A percentile compares a stretch with the other conserved stretches of the same genome.
Conservation (phyloP, 1,140 invertebrate species). For the Heliothis virescens region DNA sequence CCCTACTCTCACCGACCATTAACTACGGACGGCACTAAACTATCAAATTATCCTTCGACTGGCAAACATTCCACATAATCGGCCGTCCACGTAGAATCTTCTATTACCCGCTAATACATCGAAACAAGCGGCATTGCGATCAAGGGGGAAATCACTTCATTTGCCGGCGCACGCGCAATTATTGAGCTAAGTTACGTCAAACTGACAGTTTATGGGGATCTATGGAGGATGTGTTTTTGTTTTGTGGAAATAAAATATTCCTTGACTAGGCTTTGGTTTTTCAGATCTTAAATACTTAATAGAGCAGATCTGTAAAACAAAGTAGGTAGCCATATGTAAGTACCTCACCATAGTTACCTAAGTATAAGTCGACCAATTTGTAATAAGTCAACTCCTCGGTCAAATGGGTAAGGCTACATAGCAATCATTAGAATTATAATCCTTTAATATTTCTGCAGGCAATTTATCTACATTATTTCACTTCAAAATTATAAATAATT, state of each 20-base stretch:
- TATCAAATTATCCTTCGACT: slow-evolving; percentile 63
- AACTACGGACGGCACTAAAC: slow-evolving; percentile 35
- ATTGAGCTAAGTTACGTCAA: slow-evolving; percentile 57
- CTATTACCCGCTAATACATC: slow-evolving; percentile 66
- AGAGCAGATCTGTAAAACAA: too few relatives aligned
- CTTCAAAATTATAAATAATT: slow-evolving; percentile 17
- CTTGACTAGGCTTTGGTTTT: too few relatives aligned
- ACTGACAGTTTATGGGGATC: slow-evolving; percentile 54
- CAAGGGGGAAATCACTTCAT: slow-evolving; percentile 71
- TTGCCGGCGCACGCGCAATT: slow-evolving; percentile 58
- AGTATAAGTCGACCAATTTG: background rate
- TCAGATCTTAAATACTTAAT: too few relatives aligned
- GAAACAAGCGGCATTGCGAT: slow-evolving; percentile 62
- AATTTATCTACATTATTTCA: slow-evolving; percentile 24
- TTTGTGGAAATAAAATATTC: too few relatives aligned
- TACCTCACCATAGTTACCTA: background rate
- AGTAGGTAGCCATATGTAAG: too few relatives aligned
- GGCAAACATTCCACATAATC: slow-evolving; percentile 61
- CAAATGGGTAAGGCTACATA: slow-evolving; percentile 27
- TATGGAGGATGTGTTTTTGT: background rate
- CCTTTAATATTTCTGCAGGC: slow-evolving; percentile 26
- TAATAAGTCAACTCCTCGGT: slow-evolving; percentile 34
- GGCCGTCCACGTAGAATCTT: slow-evolving; percentile 58
- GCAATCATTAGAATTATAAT: slow-evolving; percentile 18
- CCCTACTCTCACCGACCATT: slow-evolving; percentile 32